Conservation (phyloP, 2,797 vertebrate genomes). For the Platalea minor region DNA sequence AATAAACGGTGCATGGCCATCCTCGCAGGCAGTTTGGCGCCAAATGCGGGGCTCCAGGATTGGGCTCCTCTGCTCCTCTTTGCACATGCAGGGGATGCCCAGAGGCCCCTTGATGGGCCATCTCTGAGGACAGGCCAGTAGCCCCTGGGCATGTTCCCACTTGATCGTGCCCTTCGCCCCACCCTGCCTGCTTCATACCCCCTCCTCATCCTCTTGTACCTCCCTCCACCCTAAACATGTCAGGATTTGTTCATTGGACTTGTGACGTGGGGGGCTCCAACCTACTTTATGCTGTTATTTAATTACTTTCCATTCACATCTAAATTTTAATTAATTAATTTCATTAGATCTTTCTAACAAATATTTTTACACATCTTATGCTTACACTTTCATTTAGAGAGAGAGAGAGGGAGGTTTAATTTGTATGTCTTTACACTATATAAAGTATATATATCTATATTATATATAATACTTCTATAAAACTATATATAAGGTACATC, state of each 20-base stretch:
- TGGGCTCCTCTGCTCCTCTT: not conserved
- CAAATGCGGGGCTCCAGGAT: not conserved
- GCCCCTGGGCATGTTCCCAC: not conserved
- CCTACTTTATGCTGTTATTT: not conserved
- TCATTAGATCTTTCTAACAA: not conserved
- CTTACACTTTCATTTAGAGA: not conserved
- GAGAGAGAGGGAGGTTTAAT: not conserved
- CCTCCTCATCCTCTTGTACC: not conserved
- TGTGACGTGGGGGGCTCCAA: not conserved
- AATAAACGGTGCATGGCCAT: not conserved
- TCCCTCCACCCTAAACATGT: not conserved
- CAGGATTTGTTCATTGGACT: not conserved
- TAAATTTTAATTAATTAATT: not conserved
- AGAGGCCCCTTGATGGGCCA: too few relatives aligned
- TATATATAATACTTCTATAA: not conserved
- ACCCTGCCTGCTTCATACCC: not conserved
- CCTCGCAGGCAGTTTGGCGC: not conserved
- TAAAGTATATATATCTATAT: not conserved
- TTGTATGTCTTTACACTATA: not conserved
- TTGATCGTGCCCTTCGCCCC: not conserved
- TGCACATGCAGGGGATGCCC: not conserved
- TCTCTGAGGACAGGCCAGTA: not conserved
- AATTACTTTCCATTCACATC: not conserved
- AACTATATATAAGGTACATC: not conserved
- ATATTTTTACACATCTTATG: not conserved